Evolutionary conservation across 1,140 invertebrate genomes (phyloP).

Genomic region (Drosophila orena): DNA sequence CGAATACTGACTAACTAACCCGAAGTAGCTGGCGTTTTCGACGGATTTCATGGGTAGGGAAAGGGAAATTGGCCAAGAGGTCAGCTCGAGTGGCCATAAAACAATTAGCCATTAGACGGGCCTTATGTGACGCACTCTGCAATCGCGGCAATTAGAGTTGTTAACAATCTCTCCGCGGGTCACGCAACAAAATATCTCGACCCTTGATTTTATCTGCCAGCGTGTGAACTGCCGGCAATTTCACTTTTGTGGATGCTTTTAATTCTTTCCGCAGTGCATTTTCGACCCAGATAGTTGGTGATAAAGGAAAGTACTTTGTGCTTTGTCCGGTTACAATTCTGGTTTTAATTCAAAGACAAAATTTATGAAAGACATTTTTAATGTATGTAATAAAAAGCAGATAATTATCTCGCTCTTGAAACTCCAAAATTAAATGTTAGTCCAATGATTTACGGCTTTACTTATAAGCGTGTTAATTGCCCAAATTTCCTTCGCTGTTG

Average conservation of each 20-base stretch:
- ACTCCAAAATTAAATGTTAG: neutral
- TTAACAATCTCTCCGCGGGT: slow-evolving; percentile 61
- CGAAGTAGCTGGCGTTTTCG: slow-evolving; percentile 3
- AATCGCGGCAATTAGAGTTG: slow-evolving; percentile 69
- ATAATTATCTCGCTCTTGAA: neutral
- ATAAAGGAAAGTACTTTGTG: neutral
- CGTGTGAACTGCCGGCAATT: slow-evolving; percentile 31
- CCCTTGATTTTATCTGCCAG: slow-evolving; percentile 8
- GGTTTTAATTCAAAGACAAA: neutral
- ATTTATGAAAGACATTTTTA: neutral
- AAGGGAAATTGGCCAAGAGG: slow-evolving; percentile 75
- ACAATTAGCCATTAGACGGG: slow-evolving; percentile 63
- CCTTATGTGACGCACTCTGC: slow-evolving; percentile 61
- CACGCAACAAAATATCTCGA: slow-evolving; percentile 21
- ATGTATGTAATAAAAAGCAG: slow-evolving; percentile 2
- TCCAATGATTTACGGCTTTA: slow-evolving; percentile 4
- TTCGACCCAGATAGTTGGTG: neutral
- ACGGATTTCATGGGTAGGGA: slow-evolving; percentile 49
- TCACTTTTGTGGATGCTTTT: slow-evolving; percentile 10
- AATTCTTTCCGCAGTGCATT: neutral
- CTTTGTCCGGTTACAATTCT: neutral
- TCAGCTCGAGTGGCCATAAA: slow-evolving; percentile 55
- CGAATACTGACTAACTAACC: neutral
- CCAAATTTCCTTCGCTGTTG: slow-evolving; percentile 24
- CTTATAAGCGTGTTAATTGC: slow-evolving; percentile 8